phyloP scores from a whole-genome alignment of 2,888 invertebrate species.

The Leptura quadrifasciata region DNA sequence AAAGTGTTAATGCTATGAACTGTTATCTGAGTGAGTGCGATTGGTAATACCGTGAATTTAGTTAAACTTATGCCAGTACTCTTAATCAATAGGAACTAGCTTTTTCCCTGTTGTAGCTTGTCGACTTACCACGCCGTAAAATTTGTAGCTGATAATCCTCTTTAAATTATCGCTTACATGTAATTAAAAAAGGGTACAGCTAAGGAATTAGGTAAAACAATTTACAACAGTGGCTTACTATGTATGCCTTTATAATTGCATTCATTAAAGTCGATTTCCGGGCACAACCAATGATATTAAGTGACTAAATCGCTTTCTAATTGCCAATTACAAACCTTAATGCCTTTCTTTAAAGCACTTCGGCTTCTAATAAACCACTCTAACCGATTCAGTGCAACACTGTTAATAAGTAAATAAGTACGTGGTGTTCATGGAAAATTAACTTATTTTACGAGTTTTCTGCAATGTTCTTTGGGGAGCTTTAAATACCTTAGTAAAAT shows the following conservation, averaged over 20 bases:
- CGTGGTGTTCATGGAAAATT: neutral
- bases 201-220: constrained; percentile 11
- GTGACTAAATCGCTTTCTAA: constrained; percentile 32
- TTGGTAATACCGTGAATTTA: neutral
- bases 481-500: no score
- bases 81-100: neutral
- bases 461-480: neutral
- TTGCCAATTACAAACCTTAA: constrained; percentile 34
- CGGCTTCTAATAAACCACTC: constrained; percentile 16
- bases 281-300: constrained; percentile 30
- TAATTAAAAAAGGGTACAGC: constrained; percentile 24
- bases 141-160: constrained; percentile 16
- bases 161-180: neutral
- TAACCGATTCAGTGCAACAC: constrained; percentile 10
- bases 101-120: neutral
- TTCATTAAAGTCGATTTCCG: constrained; percentile 29
- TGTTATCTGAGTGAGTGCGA: neutral
- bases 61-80: neutral
- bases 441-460: neutral
- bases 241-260: constrained; percentile 28
- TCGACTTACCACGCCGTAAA: neutral
- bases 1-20: no score
- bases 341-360: constrained; percentile 9
- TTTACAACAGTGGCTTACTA: constrained; percentile 14
- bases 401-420: constrained; percentile 16